These are phyloP conservation scores for Pterostichus niger DNA, from an alignment of 2,888 invertebrate genomes.

Conservation along the genomic window DNA sequence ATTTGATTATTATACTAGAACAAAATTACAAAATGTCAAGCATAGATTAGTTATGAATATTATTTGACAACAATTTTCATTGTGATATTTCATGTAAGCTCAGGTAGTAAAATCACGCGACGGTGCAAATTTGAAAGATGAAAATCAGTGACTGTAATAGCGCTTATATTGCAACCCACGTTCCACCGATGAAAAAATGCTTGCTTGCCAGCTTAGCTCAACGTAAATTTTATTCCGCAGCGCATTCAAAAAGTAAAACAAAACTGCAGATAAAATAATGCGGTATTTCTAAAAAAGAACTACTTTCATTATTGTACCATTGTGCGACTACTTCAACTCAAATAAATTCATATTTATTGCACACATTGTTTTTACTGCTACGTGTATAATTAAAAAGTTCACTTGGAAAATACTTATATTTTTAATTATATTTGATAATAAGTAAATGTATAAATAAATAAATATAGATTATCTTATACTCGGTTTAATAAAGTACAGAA, in stretches of 20 bases:
- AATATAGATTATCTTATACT: too few relatives aligned
- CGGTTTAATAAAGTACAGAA: too few relatives aligned
- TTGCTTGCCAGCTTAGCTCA: neutral
- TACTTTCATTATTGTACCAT: too few relatives aligned
- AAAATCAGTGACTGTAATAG: conserved; percentile 6
- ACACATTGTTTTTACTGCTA: too few relatives aligned
- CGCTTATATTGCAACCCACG: conserved; percentile 19
- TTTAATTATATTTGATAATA: too few relatives aligned
- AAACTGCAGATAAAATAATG: conserved; percentile 28
- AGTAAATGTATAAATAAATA: too few relatives aligned
- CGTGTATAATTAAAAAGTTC: too few relatives aligned
- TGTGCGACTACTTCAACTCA: too few relatives aligned
- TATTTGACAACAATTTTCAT: conserved; percentile 13
- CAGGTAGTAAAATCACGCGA: neutral
- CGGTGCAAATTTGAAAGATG: conserved; percentile 34
- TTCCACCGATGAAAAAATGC: neutral
- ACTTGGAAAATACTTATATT: too few relatives aligned
- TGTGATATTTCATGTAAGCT: neutral
- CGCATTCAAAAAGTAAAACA: conserved; percentile 18
- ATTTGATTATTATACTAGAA: too few relatives aligned
- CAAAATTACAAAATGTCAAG: neutral
- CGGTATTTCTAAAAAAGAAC: neutral
- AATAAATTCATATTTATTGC: too few relatives aligned
- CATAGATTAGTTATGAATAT: neutral
- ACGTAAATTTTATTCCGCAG: conserved; percentile 26